Base-by-base conservation (phyloP, 2,113 vertebrate species). In the Tinamus guttatus region DNA sequence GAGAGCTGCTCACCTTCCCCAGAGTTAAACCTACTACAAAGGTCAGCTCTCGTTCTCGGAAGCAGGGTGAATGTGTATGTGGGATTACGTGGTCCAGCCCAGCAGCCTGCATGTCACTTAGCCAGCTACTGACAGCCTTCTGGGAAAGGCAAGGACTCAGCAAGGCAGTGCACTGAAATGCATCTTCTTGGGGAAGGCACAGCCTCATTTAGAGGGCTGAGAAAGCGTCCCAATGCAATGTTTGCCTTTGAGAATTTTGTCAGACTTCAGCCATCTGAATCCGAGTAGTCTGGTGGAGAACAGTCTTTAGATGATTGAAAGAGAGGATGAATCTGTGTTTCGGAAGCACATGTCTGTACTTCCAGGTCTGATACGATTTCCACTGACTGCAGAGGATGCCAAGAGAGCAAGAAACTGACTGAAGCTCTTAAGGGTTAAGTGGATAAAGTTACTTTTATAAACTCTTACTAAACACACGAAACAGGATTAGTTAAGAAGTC, bases 1-100 rank as follows among this genome's bases (percentile, higher is more conserved):
- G 95, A 65, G 82, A 98, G 28, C 81, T 73, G 32, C 70, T 98
- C 58, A 64, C 87, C 18, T 97, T 98, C 30, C 98, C 98, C 70
- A 95, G 63, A 85, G 94, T 98, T 81, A 97, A 93, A 34, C 97
- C 97, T 56, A 80, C 45, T 2, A 98, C 98, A 54, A 78, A 98
- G 98, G 98, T 98, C 81, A 97, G 97, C 47, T 38, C n/a, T 85
- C 16, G 51, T 83, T 45, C 20, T 11, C 3, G 17, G 43, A 54
- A 36, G 24, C 4, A 71, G 20, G 7, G 22, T 32, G 38, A 80
- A 56, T 54, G 67, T 10, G 5, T 36, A 36, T 2, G 1, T 71
- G 47, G 62, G 49, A 40, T 70, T 36, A 65, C 16, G 21, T 56
- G 27, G 38, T 79, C 38, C 8, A 25, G 1, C 19, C 28, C 47